Percentiles rank a stretch among this genome's conserved stretches.
Conservation (phyloP, 64 coral and sea anemone genomes). For the Montipora foliosa region DNA sequence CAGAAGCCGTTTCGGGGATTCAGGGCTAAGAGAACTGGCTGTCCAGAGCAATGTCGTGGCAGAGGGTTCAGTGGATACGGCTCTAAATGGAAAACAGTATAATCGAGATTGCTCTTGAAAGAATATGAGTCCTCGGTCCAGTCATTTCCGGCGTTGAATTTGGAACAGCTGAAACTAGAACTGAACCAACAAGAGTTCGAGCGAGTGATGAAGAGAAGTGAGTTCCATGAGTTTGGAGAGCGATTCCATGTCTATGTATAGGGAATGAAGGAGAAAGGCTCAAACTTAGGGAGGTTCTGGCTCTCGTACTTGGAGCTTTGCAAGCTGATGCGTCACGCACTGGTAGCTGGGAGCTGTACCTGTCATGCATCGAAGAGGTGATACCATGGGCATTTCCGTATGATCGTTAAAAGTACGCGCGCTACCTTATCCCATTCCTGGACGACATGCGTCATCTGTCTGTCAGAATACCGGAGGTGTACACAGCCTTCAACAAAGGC, state of each 20-base stretch:
- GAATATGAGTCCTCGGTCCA: conserved; percentile 37
- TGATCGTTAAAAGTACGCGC: conserved; percentile 36
- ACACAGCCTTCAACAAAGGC: conserved; percentile 26
- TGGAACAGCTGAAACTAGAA: conserved; percentile 45
- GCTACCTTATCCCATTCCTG: conserved; percentile 54
- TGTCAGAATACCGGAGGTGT: conserved; percentile 31
- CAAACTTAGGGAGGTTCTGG: too few species aligned
- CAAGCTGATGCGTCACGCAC: conserved; percentile 47
- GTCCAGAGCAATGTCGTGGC: conserved; percentile 34
- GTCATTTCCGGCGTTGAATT: background rate
- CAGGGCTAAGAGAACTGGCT: background rate
- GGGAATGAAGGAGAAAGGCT: too few species aligned
- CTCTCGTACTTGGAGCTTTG: conserved; percentile 32
- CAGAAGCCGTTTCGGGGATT: conserved; percentile 26
- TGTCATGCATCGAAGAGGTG: conserved; percentile 63
- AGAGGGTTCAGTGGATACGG: conserved; percentile 52
- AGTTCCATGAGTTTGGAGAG: background rate
- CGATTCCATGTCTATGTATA: conserved; percentile 31
- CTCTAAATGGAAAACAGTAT: conserved; percentile 12
- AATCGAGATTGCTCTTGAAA: conserved; percentile 31
- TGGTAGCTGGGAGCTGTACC: conserved; percentile 51
- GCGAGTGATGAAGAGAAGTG: background rate
- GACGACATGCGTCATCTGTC: conserved; percentile 46
- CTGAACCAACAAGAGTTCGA: conserved; percentile 29
- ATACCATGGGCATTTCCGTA: conserved; percentile 65